These are phyloP conservation scores for Phenganax subtilis DNA, from an alignment of 92 coral and sea anemone species.

Conservation along the genomic window DNA sequence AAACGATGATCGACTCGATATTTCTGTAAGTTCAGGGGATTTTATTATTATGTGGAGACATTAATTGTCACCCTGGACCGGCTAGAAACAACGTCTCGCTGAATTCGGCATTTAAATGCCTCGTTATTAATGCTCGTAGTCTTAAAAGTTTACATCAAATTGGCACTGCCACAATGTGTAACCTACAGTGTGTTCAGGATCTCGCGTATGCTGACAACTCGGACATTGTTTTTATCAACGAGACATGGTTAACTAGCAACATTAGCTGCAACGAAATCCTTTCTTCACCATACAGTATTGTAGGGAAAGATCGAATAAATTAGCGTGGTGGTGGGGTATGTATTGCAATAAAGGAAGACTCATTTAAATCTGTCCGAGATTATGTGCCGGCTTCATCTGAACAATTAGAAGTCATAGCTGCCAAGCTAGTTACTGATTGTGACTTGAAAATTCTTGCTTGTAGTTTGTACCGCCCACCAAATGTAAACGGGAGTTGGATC, in stretches of 20 bases:
- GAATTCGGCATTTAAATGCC: slow-evolving; percentile 1
- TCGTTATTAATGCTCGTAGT: slow-evolving; percentile 27
- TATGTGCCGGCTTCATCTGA: slow-evolving; percentile 11
- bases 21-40: slow-evolving; percentile 32
- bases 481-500: slow-evolving; percentile 20
- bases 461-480: slow-evolving; percentile 39
- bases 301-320: slow-evolving; percentile 53
- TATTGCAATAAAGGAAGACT: slow-evolving; percentile 43
- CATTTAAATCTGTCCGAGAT: slow-evolving; percentile 47
- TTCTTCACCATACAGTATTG: slow-evolving; percentile 8
- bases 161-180: slow-evolving; percentile 15
- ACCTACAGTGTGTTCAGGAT: slow-evolving; percentile 24
- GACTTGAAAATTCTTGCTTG: slow-evolving; percentile 27
- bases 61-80: slow-evolving; percentile 49
- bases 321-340: slow-evolving; percentile 55
- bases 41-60: slow-evolving; percentile 46
- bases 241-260: slow-evolving; percentile 37
- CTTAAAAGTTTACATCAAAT: slow-evolving; percentile 28
- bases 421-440: slow-evolving; percentile 30
- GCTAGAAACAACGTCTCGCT: slow-evolving; percentile 5
- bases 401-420: slow-evolving; percentile 11
- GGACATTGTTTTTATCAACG: slow-evolving; percentile 9
- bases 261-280: slow-evolving; percentile 30
- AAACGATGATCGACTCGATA: neutral
- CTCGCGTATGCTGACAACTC: slow-evolving; percentile 16